Conservation (phyloP, 1,140 invertebrate genomes). For the Drosophila gunungcola region DNA sequence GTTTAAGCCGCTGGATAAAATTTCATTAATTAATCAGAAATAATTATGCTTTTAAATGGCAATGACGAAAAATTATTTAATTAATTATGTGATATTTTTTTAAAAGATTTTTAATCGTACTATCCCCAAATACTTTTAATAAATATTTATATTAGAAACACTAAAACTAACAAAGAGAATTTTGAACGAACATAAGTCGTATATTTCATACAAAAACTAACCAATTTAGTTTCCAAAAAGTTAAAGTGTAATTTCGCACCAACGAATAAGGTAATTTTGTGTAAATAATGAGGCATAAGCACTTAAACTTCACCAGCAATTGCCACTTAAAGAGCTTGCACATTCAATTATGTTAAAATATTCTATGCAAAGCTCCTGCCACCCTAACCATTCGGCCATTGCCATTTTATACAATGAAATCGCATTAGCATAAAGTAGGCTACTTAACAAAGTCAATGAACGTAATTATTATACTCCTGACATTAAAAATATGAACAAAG, state of each 20-base stretch:
- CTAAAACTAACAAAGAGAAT: neutral
- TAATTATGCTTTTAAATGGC: too few species aligned
- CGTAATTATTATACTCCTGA: constrained; percentile 81
- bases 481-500: constrained; percentile 83
- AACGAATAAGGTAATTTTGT: neutral
- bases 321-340: constrained; percentile 25
- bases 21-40: too few species aligned
- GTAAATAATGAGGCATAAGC: neutral
- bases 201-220: neutral
- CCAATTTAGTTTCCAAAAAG: neutral
- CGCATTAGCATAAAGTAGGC: constrained; percentile 78
- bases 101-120: too few species aligned
- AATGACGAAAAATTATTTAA: too few species aligned
- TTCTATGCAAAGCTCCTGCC: constrained; percentile 29
- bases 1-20: too few species aligned
- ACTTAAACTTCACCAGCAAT: constrained; percentile 7
- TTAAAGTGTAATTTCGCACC: neutral
- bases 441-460: constrained; percentile 83
- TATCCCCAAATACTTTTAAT: too few species aligned
- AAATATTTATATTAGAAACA: too few species aligned
- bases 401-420: constrained; percentile 58
- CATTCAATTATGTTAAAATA: constrained; percentile 74
- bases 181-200: neutral
- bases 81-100: too few species aligned
- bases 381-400: constrained; percentile 1